A percentile compares a stretch with the other conserved stretches of the same genome.
These are phyloP conservation scores for Ciconia boyciana DNA, from an alignment of 2,113 vertebrate genomes.

Conservation along the genomic window DNA sequence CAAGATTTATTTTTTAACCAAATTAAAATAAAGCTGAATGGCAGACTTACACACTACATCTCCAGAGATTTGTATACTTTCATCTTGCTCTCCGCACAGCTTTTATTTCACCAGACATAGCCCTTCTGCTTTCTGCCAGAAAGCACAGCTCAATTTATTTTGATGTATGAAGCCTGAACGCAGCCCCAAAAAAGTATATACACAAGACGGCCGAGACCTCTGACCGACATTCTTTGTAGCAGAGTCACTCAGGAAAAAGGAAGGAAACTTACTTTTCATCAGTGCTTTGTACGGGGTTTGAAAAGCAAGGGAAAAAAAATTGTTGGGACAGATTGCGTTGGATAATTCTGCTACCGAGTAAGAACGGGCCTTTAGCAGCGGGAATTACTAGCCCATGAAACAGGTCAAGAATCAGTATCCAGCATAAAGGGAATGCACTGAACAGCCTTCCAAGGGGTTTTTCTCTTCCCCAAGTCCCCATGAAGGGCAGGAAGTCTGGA, in stretches of 20 bases:
- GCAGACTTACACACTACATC: background rate
- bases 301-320: background rate
- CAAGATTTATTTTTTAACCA: background rate
- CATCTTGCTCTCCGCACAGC: background rate
- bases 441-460: background rate
- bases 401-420: background rate
- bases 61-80: background rate
- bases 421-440: background rate
- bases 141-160: background rate
- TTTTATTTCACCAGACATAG: background rate
- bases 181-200: background rate
- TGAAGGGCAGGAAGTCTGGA: background rate
- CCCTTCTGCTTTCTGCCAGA: background rate
- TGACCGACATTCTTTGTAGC: background rate
- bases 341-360: background rate
- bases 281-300: background rate
- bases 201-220: background rate
- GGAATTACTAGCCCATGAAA: background rate
- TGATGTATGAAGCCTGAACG: background rate
- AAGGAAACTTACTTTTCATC: background rate
- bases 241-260: background rate
- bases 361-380: background rate
- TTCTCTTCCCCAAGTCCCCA: background rate
- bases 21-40: constrained; percentile 23
- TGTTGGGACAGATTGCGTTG: background rate